phyloP scores from a whole-genome alignment of 1,140 invertebrate species.

The Nasonia longicornis region DNA sequence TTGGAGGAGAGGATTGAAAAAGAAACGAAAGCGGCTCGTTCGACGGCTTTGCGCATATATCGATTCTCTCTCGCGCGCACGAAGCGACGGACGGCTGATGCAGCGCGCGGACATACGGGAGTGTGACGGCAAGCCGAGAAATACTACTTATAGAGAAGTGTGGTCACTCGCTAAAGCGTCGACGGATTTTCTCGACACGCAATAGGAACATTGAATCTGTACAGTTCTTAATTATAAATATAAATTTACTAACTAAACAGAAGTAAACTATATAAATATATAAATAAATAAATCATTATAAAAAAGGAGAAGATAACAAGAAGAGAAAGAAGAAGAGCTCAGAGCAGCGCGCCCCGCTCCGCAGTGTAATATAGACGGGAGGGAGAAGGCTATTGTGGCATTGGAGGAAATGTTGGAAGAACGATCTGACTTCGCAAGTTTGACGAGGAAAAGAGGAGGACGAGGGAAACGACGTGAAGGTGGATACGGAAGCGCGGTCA shows the following conservation, averaged over 20 bases:
- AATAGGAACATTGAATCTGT: slow-evolving; percentile 71
- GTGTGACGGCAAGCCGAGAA: slow-evolving; percentile 12
- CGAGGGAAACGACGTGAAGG: neutral
- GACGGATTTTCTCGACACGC: slow-evolving; percentile 63
- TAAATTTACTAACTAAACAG: slow-evolving; percentile 67
- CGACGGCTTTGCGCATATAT: slow-evolving; percentile 1
- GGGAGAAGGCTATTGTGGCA: slow-evolving; percentile 5
- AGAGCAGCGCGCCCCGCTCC: slow-evolving; percentile 49
- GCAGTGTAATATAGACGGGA: slow-evolving; percentile 58
- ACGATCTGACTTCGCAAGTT: slow-evolving; percentile 27
- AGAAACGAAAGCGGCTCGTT: slow-evolving; percentile 5
- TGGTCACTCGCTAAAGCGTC: slow-evolving; percentile 53
- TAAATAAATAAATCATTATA: slow-evolving; percentile 60
- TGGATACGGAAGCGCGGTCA: slow-evolving; percentile 6
- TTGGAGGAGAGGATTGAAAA: slow-evolving; percentile 14
- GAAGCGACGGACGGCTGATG: slow-evolving; percentile 3
- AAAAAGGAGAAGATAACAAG: slow-evolving; percentile 22
- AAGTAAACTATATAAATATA: slow-evolving; percentile 65
- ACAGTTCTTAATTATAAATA: slow-evolving; percentile 70
- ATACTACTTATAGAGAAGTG: slow-evolving; percentile 31
- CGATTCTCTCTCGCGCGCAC: slow-evolving; percentile 12
- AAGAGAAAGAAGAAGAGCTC: neutral
- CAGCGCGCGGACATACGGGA: neutral
- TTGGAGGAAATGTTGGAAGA: slow-evolving; percentile 19
- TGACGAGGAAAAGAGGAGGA: neutral